Evolutionary conservation across 2,888 invertebrate species (phyloP), one percentile per base, ranked within the genome.

Genomic region (Saturnia japonica): DNA sequence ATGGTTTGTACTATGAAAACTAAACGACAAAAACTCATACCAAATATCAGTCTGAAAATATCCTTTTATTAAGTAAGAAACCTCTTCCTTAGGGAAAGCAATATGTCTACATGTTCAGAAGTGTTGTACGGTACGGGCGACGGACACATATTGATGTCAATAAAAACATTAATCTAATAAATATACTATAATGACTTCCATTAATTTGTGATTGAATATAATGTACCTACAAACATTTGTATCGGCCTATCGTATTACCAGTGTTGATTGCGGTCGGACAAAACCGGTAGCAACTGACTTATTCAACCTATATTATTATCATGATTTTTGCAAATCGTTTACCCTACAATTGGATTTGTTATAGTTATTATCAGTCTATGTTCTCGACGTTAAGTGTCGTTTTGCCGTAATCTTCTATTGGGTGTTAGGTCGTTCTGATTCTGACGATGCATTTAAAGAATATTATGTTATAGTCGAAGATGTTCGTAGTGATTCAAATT

Each of bases 301-400:
- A 68, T 80, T 75, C 88, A 90, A 91, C 91, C 91, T 85, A 91
- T 82, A 85, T 91, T 83, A 83, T 82, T 90, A 91, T 91, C 90
- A 84, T 87, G 85, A 84, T 89, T 90, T 89, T 89, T 87, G 91
- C 90, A 88, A 89, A 90, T 87, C 84, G 85, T 78, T 81, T 78
- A 73, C 78, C 19, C 79, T 78, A 64, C 22, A 64, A 25, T n/a
- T 22, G 28, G 12, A 19, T 42, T 40, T 42, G 43, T 51, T 4
- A 69, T 45, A 25, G 28, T 25, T 19, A 64, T n/a, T 45, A 25
- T 14, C 28, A 54, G 40, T 22, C 16, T 34, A 57, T n/a, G 0
- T 64, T 40, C 12, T 25, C 11, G 1, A 9, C 22, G 12, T 4
- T 68, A 54, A 40, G 51, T 11, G 19, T 40, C 19, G 22, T 34